phyloP scores from a whole-genome alignment of 2,797 vertebrate genomes.

The Lacerta bilineata region DNA sequence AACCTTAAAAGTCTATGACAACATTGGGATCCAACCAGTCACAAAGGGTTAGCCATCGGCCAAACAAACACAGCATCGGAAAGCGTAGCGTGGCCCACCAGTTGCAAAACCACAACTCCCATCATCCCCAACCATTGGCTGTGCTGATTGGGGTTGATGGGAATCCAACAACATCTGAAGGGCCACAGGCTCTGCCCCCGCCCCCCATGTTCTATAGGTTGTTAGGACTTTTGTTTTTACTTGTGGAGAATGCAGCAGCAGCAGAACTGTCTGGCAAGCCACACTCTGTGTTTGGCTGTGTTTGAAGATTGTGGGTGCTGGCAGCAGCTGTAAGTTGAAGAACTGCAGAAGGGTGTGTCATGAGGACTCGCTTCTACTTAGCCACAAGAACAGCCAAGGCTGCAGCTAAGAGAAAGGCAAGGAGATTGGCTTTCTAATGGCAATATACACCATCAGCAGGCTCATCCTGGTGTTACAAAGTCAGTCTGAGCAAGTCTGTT shows the following conservation, averaged over 20 bases:
- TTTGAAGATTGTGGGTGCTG: constrained; percentile 22
- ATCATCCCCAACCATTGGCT: background rate
- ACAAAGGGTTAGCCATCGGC: background rate
- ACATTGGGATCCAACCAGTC: background rate
- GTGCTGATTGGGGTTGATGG: background rate
- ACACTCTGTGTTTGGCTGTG: constrained; percentile 1
- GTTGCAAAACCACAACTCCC: background rate
- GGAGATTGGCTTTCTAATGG: background rate
- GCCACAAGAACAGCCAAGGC: background rate
- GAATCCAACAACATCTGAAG: background rate
- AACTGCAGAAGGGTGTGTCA: constrained; percentile 42
- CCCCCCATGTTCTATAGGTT: background rate
- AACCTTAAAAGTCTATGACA: background rate
- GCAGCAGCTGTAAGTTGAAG: background rate
- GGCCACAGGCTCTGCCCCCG: background rate
- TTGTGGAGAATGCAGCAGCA: constrained; percentile 7
- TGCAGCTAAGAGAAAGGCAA: accelerated
- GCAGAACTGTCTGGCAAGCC: background rate
- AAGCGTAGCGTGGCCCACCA: background rate
- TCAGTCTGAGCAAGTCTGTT: background rate
- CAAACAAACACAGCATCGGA: background rate
- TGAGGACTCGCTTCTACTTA: constrained; percentile 54
- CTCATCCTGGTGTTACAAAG: background rate
- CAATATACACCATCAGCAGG: accelerated
- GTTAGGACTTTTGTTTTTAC: background rate